Evolutionary conservation across 2,888 invertebrate genomes (phyloP), one percentile per base, ranked within the genome.

Genomic region (Callyntrura sp.): DNA sequence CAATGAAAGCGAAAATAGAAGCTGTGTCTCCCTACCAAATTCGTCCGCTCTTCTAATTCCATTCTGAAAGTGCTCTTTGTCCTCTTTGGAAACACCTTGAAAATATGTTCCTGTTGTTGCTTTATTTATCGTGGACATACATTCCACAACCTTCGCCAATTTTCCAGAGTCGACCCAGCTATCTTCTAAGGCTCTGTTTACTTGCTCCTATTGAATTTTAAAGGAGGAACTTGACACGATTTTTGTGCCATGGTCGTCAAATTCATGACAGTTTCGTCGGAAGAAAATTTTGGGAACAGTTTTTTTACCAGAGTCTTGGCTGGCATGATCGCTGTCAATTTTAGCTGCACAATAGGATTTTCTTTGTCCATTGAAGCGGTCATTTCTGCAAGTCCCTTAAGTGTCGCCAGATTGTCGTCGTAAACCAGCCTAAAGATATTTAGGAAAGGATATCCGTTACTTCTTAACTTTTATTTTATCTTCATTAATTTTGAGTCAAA

Each of bases 291-390:
- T 55, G 55, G n/a, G 17, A 17, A 60, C 3, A 70, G 55, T 28
- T 3, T 0, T 55, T 25, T 92, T 94, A 95, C 95, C 93, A 95
- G 93, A 1, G 94, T 90, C 20, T 94, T 93, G 5, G 94, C 94
- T 0, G 95, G 94, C 51, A 95, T 93, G 3, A 95, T 88, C 0
- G 94, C 94, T 3, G 95, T 94, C 1, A 94, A 90, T 91, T 95
- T 95, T 93, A 94, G 78, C 79, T 94, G 94, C 12, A 94, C 89
- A 83, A 94, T 93, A 0, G 94, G 93, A 1, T 92, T 91, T 0
- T 83, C 91, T 20, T 93, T 93, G 14, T 94, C 94, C 11, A 93
- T 81, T 0, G 92, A 87, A 14, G 93, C 92, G 0, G 94, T 92
- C 62, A 94, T 92, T 5, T 93, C 82, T 0, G 93, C 93, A 1